A percentile compares a stretch with the other conserved stretches of the same genome.
Evolutionary conservation across 2,888 invertebrate genomes (phyloP).

Genomic region (Ochropacha duplaris): DNA sequence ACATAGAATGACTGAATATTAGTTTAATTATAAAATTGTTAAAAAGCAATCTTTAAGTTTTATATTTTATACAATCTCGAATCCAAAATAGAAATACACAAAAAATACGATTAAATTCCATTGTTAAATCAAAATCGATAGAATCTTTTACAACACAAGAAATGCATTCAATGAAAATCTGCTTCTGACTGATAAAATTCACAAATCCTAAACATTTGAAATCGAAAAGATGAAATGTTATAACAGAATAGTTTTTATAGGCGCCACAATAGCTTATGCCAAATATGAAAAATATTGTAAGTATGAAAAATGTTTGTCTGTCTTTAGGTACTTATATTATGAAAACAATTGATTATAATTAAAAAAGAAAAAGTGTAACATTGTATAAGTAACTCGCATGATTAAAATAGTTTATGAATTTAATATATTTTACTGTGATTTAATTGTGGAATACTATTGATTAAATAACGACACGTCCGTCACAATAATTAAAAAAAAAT

Average conservation of each 20-base stretch:
- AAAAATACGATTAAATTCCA: background rate
- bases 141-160: background rate
- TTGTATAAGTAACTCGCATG: no score
- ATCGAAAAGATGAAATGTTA: constrained; percentile 32
- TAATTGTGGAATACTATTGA: no score
- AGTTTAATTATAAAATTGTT: background rate
- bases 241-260: constrained; percentile 33
- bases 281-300: constrained; percentile 2
- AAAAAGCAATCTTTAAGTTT: no score
- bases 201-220: constrained; percentile 10
- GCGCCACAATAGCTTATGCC: constrained; percentile 13
- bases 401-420: no score
- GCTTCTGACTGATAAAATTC: background rate
- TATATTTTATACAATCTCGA: no score
- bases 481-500: no score
- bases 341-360: no score
- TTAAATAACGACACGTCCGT: no score
- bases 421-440: no score
- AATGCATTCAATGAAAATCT: constrained; percentile 2
- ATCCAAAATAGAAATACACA: background rate
- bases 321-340: constrained; percentile 18
- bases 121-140: background rate
- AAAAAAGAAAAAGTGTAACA: no score
- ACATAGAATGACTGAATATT: no score
- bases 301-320: constrained; percentile 9